phyloP scores from a whole-genome alignment of 1,140 invertebrate genomes.

The Neocloeon triangulifer region DNA sequence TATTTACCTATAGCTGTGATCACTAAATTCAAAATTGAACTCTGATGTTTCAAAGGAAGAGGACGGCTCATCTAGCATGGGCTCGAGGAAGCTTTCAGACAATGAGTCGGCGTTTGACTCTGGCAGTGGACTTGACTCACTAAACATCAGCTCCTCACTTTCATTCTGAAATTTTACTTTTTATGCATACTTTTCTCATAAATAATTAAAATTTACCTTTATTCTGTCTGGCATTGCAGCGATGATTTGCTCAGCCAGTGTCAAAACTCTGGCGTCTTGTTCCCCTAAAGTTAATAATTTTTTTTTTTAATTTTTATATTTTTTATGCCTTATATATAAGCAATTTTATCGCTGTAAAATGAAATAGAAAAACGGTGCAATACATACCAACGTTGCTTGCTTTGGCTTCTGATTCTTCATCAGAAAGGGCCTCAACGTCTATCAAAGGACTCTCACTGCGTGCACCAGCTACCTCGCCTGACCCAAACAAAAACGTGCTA shows the following conservation, averaged over 20 bases:
- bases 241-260: slow-evolving; percentile 91
- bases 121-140: slow-evolving; percentile 17
- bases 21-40: slow-evolving; percentile 56
- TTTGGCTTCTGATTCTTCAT: slow-evolving; percentile 30
- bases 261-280: slow-evolving; percentile 76
- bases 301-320: too few species aligned
- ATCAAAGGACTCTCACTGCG: slow-evolving; percentile 39
- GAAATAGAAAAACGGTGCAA: not conserved
- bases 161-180: slow-evolving; percentile 25
- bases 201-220: slow-evolving; percentile 36
- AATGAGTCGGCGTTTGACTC: slow-evolving; percentile 15
- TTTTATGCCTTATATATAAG: too few species aligned
- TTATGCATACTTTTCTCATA: not conserved
- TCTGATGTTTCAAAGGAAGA: slow-evolving; percentile 33
- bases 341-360: slow-evolving; percentile 14
- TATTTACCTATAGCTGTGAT: slow-evolving; percentile 46
- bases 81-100: slow-evolving; percentile 38
- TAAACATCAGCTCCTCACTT: slow-evolving; percentile 25
- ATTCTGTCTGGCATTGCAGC: slow-evolving; percentile 91
- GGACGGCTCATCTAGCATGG: slow-evolving; percentile 32
- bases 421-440: slow-evolving; percentile 50
- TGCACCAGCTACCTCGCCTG: slow-evolving; percentile 40
- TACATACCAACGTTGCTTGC: slow-evolving; percentile 6
- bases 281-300: slow-evolving; percentile 42
- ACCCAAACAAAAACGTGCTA: not conserved